A percentile compares a stretch with the other conserved stretches of the same genome.
phyloP scores from a whole-genome alignment of 2,797 vertebrate genomes.

The Lacerta bilineata region DNA sequence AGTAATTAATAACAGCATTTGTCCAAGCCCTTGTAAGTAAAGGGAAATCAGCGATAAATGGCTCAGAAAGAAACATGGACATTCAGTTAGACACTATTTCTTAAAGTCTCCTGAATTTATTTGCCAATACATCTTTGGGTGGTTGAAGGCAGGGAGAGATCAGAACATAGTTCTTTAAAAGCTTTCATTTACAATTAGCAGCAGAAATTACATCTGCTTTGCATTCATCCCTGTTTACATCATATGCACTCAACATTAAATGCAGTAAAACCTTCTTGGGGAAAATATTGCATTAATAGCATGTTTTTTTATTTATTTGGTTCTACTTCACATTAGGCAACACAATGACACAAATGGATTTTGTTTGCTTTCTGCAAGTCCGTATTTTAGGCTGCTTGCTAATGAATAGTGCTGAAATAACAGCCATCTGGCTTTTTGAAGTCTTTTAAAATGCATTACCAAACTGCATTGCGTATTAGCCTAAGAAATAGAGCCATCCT shows the following conservation, averaged over 20 bases:
- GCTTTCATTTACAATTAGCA: constrained; percentile 75
- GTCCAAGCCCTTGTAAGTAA: constrained; percentile 19
- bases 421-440: constrained; percentile 76
- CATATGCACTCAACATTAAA: constrained; percentile 56
- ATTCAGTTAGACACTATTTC: constrained; percentile 48
- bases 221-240: constrained; percentile 78
- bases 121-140: constrained; percentile 63
- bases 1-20: neutral
- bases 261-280: constrained; percentile 62
- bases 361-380: constrained; percentile 68
- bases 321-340: constrained; percentile 75
- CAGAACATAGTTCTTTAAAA: constrained; percentile 75
- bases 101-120: constrained; percentile 75
- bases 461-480: constrained; percentile 69
- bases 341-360: constrained; percentile 71
- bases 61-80: constrained; percentile 40
- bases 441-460: constrained; percentile 69
- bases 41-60: neutral
- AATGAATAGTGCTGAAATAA: constrained; percentile 70
- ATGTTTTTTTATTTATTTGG: constrained; percentile 79
- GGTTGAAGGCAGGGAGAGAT: constrained; percentile 60
- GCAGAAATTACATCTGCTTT: constrained; percentile 84
- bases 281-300: constrained; percentile 76
- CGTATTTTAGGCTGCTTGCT: constrained; percentile 72
- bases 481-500: constrained; percentile 73